Evolutionary conservation across 2,797 vertebrate genomes (phyloP).

Genomic region (Clarias fuscus): DNA sequence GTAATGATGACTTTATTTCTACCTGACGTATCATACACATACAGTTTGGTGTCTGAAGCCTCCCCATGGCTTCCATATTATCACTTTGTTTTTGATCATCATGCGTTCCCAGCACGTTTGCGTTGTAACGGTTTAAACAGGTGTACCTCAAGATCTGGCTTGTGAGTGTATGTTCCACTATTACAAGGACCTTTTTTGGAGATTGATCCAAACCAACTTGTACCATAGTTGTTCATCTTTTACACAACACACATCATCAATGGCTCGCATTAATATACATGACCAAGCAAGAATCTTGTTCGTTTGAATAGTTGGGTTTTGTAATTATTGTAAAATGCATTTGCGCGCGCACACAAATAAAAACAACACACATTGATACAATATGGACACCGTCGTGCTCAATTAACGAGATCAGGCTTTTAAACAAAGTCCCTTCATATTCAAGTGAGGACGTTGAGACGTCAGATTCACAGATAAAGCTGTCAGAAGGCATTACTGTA

Average conservation of each 20-base stretch:
- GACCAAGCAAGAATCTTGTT: background rate
- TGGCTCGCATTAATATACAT: slow-evolving; percentile 19
- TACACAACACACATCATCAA: slow-evolving; percentile 12
- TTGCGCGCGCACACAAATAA: background rate
- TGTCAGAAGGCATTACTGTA: slow-evolving; percentile 17
- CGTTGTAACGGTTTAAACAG: too few relatives aligned
- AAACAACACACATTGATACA: background rate
- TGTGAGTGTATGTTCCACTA: background rate
- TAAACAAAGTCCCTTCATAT: slow-evolving; percentile 13
- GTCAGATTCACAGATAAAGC: slow-evolving; percentile 3
- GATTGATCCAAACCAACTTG: background rate
- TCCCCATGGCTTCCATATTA: too few relatives aligned
- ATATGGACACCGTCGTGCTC: background rate
- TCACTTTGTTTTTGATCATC: too few relatives aligned
- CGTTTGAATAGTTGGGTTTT: slow-evolving; percentile 29
- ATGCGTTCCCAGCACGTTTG: too few relatives aligned
- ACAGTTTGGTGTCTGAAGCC: too few relatives aligned
- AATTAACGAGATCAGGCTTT: slow-evolving; percentile 1
- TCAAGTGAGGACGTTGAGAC: background rate
- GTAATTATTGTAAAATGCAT: background rate
- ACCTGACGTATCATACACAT: too few relatives aligned
- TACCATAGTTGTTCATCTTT: slow-evolving; percentile 20
- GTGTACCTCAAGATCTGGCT: too few relatives aligned
- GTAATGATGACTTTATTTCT: too few relatives aligned
- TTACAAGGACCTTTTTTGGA: background rate